Evolutionary conservation across 2,113 vertebrate species (phyloP).

Genomic region (Tyto alba): DNA sequence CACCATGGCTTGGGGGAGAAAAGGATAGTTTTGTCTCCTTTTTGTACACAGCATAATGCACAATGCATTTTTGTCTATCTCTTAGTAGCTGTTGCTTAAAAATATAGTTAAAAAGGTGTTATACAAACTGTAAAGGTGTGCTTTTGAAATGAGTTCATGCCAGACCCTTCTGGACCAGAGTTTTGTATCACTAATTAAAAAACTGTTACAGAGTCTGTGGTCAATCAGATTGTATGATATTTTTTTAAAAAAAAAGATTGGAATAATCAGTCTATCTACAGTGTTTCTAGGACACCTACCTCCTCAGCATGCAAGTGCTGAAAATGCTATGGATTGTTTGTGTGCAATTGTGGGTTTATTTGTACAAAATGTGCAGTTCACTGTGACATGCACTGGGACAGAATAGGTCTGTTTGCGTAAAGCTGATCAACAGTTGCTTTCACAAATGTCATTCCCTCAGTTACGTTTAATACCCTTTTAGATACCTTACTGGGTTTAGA

Average conservation of each 20-base stretch:
- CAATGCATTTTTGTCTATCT: slow-evolving; percentile 74
- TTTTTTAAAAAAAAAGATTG: background rate
- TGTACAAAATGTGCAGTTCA: slow-evolving; percentile 65
- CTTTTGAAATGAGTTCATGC: slow-evolving; percentile 49
- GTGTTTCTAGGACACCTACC: slow-evolving; percentile 50
- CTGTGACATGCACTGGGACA: slow-evolving; percentile 69
- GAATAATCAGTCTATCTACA: slow-evolving; percentile 9
- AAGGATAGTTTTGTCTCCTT: slow-evolving; percentile 82
- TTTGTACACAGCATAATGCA: slow-evolving; percentile 77
- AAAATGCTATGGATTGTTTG: slow-evolving; percentile 29
- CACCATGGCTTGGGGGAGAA: slow-evolving; percentile 88
- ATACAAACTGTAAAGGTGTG: slow-evolving; percentile 72
- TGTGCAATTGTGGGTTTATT: slow-evolving; percentile 58
- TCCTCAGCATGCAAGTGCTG: slow-evolving; percentile 23
- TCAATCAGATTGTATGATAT: slow-evolving; percentile 52
- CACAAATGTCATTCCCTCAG: slow-evolving; percentile 36
- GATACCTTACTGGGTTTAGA: background rate
- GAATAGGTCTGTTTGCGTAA: slow-evolving; percentile 49
- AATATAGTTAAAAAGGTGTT: slow-evolving; percentile 66
- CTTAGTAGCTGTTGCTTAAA: slow-evolving; percentile 74
- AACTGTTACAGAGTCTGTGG: slow-evolving; percentile 64
- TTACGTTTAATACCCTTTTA: background rate
- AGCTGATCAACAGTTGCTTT: slow-evolving; percentile 47
- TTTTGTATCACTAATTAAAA: slow-evolving; percentile 60
- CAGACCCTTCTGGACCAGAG: slow-evolving; percentile 63